phyloP scores from a whole-genome alignment of 2,888 invertebrate species.

The Pheosia gnoma region DNA sequence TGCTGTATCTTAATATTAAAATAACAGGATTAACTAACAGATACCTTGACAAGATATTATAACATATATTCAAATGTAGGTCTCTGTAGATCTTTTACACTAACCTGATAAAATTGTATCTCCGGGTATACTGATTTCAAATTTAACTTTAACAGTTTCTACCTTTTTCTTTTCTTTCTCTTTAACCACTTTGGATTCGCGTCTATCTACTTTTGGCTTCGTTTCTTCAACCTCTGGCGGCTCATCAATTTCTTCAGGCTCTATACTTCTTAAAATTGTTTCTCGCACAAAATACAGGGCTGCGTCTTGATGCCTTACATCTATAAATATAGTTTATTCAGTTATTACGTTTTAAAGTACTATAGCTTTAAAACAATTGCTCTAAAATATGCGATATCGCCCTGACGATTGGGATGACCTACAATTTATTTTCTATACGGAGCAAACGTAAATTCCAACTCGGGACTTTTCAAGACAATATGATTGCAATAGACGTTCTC shows the following conservation, averaged over 20 bases:
- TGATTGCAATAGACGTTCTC: no score
- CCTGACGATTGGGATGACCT: no score
- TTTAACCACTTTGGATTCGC: constrained; percentile 40
- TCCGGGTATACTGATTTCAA: constrained; percentile 58
- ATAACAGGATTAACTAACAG: no score
- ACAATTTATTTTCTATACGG: no score
- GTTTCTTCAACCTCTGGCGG: constrained; percentile 13
- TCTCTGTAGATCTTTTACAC: background rate
- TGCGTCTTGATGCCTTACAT: constrained; percentile 69
- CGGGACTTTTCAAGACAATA: background rate
- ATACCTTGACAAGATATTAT: no score
- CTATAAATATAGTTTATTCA: constrained; percentile 40
- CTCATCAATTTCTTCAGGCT: constrained; percentile 11
- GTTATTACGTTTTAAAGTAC: no score
- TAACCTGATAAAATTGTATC: constrained; percentile 63
- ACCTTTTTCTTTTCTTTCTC: constrained; percentile 48
- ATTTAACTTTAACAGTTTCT: constrained; percentile 48
- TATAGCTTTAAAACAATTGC: no score
- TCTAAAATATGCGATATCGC: no score
- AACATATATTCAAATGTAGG: no score
- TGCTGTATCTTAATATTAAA: no score
- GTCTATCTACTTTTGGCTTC: constrained; percentile 24
- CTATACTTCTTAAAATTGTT: constrained; percentile 42
- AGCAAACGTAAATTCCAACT: no score
- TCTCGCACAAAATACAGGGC: constrained; percentile 56